Evolutionary conservation across 2,113 vertebrate species (phyloP), one percentile per base, ranked within the genome.

Genomic region (Cebus imitator): DNA sequence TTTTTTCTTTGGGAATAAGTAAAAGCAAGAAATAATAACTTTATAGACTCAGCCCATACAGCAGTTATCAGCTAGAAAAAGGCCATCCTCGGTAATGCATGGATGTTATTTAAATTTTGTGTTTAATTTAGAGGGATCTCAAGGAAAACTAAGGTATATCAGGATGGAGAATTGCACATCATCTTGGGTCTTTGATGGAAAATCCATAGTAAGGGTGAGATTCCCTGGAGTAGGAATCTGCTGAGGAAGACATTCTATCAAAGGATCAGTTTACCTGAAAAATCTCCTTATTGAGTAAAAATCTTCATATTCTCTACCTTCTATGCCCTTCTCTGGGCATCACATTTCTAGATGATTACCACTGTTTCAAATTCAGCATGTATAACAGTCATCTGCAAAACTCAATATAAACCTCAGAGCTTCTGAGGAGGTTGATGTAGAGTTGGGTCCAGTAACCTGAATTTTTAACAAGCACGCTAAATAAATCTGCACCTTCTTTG

Each of bases 1-100:
- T 76, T 89, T 78, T 91, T 83, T 37, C 45, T 85, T 37, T 30
- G 90, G 95, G 55, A 93, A 66, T 92, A 96, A 90, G 32, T 52
- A 93, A 90, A 93, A 73, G 13, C 20, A 90, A 92, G 10, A 90
- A 87, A 95, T 10, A 43, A 6, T 79, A 52, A 68, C 43, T 85
- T 90, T 11, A 52, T 64, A 40, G 52, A 55, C 57, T 94, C 37
- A 81, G 20, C 9, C 72, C 52, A 70, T 23, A 55, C 6, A 78
- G 55, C 43, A 55, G 13, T 83, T 21, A 68, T 45, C n/a, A 80
- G 16, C 40, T 91, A 37, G 48, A 76, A 30, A 90, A 79, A 78
- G 70, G 76, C 18, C 37, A 58, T 48, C 64, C 35, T 76, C 81
- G 18, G 66, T 25, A 95, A 81, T 23, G 27, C 30, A 75, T 57